phyloP scores from a whole-genome alignment of 2,888 invertebrate species.

The Euproctis similis region DNA sequence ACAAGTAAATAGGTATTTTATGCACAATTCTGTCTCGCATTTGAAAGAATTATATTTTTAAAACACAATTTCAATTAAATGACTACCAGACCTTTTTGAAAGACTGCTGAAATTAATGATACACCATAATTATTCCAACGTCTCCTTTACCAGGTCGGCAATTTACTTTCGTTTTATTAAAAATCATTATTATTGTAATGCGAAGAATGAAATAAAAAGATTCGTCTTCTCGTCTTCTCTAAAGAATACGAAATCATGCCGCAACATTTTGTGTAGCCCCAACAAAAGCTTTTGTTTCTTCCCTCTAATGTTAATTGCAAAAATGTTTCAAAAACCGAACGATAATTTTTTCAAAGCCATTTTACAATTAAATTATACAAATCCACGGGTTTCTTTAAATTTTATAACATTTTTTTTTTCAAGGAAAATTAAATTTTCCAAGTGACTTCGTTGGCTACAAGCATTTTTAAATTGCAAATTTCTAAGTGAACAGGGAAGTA shows the following conservation, averaged over 20 bases:
- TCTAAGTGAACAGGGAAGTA: too few species aligned
- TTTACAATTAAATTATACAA: constrained; percentile 4
- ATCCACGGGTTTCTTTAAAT: not conserved
- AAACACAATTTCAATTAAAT: too few species aligned
- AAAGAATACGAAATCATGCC: constrained; percentile 23
- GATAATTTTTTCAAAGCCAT: constrained; percentile 6
- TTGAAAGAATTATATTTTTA: too few species aligned
- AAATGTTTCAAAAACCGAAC: constrained; percentile 10
- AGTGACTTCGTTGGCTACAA: too few species aligned
- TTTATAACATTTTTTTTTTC: not conserved
- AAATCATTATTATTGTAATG: constrained; percentile 27
- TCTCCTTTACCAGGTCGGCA: constrained; percentile 16
- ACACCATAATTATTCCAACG: constrained; percentile 5
- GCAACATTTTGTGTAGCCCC: constrained; percentile 12
- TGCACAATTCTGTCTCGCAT: too few species aligned
- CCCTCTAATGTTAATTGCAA: constrained; percentile 5
- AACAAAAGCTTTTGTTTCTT: constrained; percentile 18
- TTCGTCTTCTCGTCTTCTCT: constrained; percentile 13
- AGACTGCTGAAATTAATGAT: too few species aligned
- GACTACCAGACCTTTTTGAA: too few species aligned
- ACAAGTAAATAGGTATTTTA: too few species aligned
- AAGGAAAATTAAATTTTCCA: too few species aligned
- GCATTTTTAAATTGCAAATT: too few species aligned
- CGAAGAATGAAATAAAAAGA: constrained; percentile 19
- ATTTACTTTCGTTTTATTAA: constrained; percentile 20